A percentile compares a stretch with the other conserved stretches of the same genome.
phyloP scores from a whole-genome alignment of 2,797 vertebrate genomes.

The Caiman crocodilus region DNA sequence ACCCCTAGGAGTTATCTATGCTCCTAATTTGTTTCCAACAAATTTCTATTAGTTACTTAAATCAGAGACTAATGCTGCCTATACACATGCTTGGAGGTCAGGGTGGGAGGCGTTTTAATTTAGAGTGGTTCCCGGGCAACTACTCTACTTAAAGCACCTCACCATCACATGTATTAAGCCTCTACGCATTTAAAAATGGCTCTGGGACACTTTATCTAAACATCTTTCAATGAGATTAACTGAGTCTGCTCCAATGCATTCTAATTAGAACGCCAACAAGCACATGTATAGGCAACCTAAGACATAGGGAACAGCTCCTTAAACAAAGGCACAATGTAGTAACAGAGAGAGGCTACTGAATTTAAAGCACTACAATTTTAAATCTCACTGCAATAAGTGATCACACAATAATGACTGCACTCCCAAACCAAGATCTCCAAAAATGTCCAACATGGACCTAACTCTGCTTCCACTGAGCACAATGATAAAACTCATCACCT shows the following conservation, averaged over 20 bases:
- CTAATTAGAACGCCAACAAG: no score
- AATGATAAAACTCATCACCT: neutral
- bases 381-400: neutral
- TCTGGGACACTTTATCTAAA: no score
- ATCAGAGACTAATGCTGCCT: neutral
- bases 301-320: no score
- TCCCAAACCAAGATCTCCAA: neutral
- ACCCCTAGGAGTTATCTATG: neutral
- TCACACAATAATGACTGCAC: neutral
- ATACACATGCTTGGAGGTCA: no score
- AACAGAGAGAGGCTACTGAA: neutral
- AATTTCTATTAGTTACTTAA: neutral
- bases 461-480: fast-evolving
- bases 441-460: neutral
- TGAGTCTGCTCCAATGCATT: no score
- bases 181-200: no score
- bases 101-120: no score
- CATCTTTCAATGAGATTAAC: no score
- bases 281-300: neutral
- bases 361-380: neutral
- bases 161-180: no score
- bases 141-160: no score
- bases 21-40: neutral
- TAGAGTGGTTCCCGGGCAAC: no score
- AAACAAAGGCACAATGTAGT: neutral